These are phyloP conservation scores for Muraenolepis orangiensis DNA, from an alignment of 2,797 vertebrate genomes.

Conservation along the genomic window DNA sequence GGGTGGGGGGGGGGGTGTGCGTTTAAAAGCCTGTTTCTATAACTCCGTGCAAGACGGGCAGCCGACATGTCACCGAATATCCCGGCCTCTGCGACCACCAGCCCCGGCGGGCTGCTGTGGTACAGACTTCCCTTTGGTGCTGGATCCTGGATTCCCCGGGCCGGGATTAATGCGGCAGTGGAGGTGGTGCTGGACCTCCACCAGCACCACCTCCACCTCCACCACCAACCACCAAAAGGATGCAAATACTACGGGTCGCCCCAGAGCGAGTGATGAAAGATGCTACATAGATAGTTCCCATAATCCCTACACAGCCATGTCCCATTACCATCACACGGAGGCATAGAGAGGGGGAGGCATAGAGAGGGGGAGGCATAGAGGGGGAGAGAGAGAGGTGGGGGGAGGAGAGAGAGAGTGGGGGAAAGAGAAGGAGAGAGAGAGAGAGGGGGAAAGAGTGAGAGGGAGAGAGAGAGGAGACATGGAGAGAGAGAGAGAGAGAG, in stretches of 20 bases:
- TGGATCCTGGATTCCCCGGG: slow-evolving; percentile 30
- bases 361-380: background rate
- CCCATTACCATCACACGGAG: slow-evolving; percentile 16
- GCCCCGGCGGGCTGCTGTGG: slow-evolving; percentile 31
- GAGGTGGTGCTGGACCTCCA: too few species aligned
- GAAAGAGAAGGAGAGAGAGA: too few species aligned
- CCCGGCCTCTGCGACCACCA: slow-evolving; percentile 24
- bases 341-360: slow-evolving; percentile 11
- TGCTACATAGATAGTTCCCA: slow-evolving; percentile 10
- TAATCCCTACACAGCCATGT: slow-evolving; percentile 17
- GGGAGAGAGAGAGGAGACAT: too few species aligned
- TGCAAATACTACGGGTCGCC: slow-evolving; percentile 14
- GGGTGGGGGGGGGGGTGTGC: slow-evolving; percentile 17
- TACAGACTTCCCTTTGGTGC: slow-evolving; percentile 42
- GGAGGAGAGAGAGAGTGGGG: too few species aligned
- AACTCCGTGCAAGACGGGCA: slow-evolving; percentile 69
- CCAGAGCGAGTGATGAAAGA: slow-evolving; percentile 10
- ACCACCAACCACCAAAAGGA: too few species aligned
- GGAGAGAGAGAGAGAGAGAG: too few species aligned
- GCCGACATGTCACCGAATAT: slow-evolving; percentile 60
- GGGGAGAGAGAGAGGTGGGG: background rate
- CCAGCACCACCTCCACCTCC: too few species aligned
- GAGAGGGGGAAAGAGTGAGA: too few species aligned
- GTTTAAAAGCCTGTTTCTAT: slow-evolving; percentile 69
- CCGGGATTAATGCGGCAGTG: too few species aligned